Base-by-base conservation (phyloP, 2,113 vertebrate species). In the Muntiacus reevesi region DNA sequence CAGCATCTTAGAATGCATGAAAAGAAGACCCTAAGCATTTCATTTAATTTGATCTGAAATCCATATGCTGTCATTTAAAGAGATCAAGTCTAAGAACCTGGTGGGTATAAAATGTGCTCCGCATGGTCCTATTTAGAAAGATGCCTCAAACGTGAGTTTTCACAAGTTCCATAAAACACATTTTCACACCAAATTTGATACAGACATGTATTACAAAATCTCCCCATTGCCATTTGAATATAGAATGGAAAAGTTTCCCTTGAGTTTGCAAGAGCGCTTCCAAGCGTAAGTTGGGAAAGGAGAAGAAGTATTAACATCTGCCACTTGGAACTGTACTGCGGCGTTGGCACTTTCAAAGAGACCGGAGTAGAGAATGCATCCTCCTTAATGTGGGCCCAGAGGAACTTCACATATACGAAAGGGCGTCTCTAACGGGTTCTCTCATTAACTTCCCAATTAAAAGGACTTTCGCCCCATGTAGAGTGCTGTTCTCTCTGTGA, bases 111-210 rank as follows among this genome's bases (percentile, higher is more conserved):
- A 97, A 97, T 97, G 82, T 79, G 23, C 95, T 95, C 94, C 10
- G 1, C 93, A 87, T 98, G 97, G 95, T 95, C 89, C 86, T 96
- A 91, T 98, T 98, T 97, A 97, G 91, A 97, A 93, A 98, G 91
- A 98, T 50, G 89, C 57, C 74, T 97, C 94, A 84, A 96, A 97
- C 91, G 94, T 94, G 89, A 98, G 81, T 97, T 97, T 97, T 94
- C 78, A 96, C 97, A 98, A 97, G 83, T 96, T 97, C 94, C 90
- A 91, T 95, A 97, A 97, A 98, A 97, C 93, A 96, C 78, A 97
- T 98, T 98, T 97, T 97, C 97, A 98, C 97, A 97, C 96, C 57
- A 95, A 97, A 97, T 98, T 97, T 97, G 98, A 97, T 96, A 98
- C 96, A 97, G 96, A 89, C 74, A 87, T 95, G 83, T 97, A 97